Percentiles rank a stretch among this genome's conserved stretches.
phyloP scores from a whole-genome alignment of 2,888 invertebrate genomes.

The Diploptera punctata region DNA sequence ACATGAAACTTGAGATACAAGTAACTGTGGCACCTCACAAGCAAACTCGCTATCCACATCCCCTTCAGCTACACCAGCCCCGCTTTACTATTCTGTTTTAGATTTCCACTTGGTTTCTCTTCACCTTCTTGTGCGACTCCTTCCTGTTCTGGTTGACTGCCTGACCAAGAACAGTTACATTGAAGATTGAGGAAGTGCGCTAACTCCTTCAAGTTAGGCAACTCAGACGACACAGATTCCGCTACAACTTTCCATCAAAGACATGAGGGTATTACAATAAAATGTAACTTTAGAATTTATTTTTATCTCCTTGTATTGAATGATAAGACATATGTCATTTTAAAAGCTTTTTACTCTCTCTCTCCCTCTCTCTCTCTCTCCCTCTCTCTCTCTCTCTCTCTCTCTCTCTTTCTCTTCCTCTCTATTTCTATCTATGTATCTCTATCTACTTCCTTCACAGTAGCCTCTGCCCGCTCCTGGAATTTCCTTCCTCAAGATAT shows the following conservation, averaged over 20 bases:
- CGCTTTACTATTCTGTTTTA: neutral
- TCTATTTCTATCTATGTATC: no score
- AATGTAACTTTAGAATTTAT: no score
- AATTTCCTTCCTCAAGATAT: no score
- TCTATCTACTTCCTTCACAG: no score
- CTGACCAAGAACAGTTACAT: constrained; percentile 18
- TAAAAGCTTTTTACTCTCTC: no score
- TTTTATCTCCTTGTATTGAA: no score
- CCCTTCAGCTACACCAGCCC: neutral
- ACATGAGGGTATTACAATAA: neutral
- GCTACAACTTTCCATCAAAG: neutral
- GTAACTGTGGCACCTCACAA: neutral
- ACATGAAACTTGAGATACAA: no score
- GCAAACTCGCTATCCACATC: neutral
- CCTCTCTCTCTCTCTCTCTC: no score
- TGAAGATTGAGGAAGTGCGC: constrained; percentile 23
- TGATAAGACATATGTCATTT: no score
- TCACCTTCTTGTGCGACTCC: constrained; percentile 9
- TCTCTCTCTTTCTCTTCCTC: no score
- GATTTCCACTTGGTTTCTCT: constrained; percentile 13
- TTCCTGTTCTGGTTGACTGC: constrained; percentile 23
- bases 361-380: no score
- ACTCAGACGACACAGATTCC: neutral
- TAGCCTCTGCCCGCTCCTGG: no score
- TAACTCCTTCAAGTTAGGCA: constrained; percentile 9